Base-by-base conservation (phyloP, 2,113 vertebrate genomes). In the Mesoclemmys tuberculata region DNA sequence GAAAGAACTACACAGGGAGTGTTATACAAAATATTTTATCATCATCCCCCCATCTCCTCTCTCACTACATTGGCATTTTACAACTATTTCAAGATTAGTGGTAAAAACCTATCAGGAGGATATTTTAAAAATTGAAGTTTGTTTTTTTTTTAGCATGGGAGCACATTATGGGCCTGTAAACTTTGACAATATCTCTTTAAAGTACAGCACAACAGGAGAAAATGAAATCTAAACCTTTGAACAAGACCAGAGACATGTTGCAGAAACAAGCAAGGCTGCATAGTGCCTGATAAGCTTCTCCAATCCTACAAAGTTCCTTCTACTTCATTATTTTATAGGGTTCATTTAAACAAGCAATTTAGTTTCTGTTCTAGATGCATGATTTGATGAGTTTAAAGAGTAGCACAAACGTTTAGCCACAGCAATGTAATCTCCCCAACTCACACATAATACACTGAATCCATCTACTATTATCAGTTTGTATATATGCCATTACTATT, bases 321-420 rank as follows among this genome's bases (percentile, higher is more conserved):
- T 90, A 88, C 91, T 82, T 55, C 44, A 13, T 89, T 95, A 46
- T 97, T 94, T 93, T 64, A 86, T 94, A 94, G 88, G 88, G 77
- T 96, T 97, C 84, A 86, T 94, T 96, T 95, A 94, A 94, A 88
- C 87, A 97, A 94, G 85, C 80, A 94, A 94, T 97, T 95, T 94
- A 92, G 44, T 2, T 10, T 0, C 4, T 3, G 38, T 84, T 90
- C 87, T 64, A 90, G 52, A 84, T 94, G 87, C 71, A 56, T 0
- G 0, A 38, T 86, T 94, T 86, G 85, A 90, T 94, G 80, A 88
- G 61, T 88, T 96, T 89, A 87, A 97, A 96, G 61, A 93, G 61
- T 68, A 90, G n/a, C 31, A 78, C 64, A 1, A 56, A 74, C 84
- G 31, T 94, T 96, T 74, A 93, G 49, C 56, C 46, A 54, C 38